These are phyloP conservation scores for Leuctra nigra DNA, from an alignment of 2,888 invertebrate species.

Conservation along the genomic window DNA sequence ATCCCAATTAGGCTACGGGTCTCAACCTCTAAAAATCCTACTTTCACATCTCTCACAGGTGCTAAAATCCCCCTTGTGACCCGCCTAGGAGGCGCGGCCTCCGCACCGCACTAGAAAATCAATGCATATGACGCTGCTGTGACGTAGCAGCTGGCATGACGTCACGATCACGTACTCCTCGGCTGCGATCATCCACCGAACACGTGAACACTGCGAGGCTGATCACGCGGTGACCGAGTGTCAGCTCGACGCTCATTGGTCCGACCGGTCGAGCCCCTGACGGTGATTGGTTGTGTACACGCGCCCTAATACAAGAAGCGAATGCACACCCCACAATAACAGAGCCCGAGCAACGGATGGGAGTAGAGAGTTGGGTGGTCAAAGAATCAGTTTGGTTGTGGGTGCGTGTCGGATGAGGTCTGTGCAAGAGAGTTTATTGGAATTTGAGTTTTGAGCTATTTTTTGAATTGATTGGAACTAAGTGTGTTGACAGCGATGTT, in stretches of 20 bases:
- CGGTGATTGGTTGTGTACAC: constrained; percentile 48
- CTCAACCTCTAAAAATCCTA: too few relatives aligned
- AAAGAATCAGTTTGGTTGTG: constrained; percentile 1
- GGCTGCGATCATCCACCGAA: constrained; percentile 61
- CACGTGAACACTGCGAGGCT: constrained; percentile 78
- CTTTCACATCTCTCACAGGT: too few relatives aligned
- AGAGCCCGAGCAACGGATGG: neutral
- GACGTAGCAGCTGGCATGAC: constrained; percentile 44
- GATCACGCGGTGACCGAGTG: constrained; percentile 75
- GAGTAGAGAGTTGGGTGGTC: neutral
- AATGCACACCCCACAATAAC: constrained; percentile 13
- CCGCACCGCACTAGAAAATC: too few relatives aligned
- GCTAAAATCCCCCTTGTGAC: too few relatives aligned
- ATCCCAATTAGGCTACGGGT: too few relatives aligned
- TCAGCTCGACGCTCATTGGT: constrained; percentile 55
- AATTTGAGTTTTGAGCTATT: neutral
- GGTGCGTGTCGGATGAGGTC: neutral
- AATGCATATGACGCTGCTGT: constrained; percentile 20
- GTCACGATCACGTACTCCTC: constrained; percentile 57
- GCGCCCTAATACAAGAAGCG: constrained; percentile 34
- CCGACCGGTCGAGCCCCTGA: constrained; percentile 62
- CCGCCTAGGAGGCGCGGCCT: too few relatives aligned
- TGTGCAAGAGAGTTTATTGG: neutral
- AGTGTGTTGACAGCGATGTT: neutral
- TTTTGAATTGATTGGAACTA: neutral